Base-by-base conservation (phyloP, 2,888 invertebrate genomes). In the Entomobrya multifasciata region DNA sequence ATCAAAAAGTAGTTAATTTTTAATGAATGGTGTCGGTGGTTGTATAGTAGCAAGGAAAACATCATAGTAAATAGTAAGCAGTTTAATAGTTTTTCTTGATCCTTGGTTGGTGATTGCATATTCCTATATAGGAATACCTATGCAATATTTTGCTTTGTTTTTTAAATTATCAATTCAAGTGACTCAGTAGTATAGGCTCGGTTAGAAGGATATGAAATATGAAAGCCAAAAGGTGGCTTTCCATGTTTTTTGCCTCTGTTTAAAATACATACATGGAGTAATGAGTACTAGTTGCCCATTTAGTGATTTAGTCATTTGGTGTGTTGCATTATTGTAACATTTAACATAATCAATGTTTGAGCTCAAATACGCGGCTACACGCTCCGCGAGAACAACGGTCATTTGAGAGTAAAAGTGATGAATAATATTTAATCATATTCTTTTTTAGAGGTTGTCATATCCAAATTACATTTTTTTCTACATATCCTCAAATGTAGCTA, bases 321-420 rank as follows among this genome's bases (percentile, higher is more conserved):
- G 41, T 1, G 25, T 25, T 36, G 65, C n/a, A 17, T 30, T n/a
- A 52, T 20, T 17, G 78, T 60, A 78, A 44, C 62, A 76, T 57
- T 57, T 57, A 49, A 8, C 15, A 65, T 15, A 15, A n/a, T 65
- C 27, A 36, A n/a, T 30, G n/a, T 27, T 76, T 57, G 36, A 1
- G 22, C 27, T 49, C 17, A 1, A 70, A 44, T 15, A 70, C 25
- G 20, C n/a, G 55, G 20, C 57, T 57, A 17, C 20, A 17, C 57
- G 17, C 17, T 17, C 10, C 20, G n/a, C 22, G 44, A 55, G 76
- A 76, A 76, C 55, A 57, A 57, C 76, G 76, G 76, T 57, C 55
- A 57, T 76, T 76, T 65, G 79, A 79, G 65, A 79, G 79, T 79
- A 79, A 81, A 81, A 81, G 81, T 81, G 81, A 60, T 65, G 36